Conservation (phyloP, 2,113 vertebrate genomes). For the Vicugna pacos region DNA sequence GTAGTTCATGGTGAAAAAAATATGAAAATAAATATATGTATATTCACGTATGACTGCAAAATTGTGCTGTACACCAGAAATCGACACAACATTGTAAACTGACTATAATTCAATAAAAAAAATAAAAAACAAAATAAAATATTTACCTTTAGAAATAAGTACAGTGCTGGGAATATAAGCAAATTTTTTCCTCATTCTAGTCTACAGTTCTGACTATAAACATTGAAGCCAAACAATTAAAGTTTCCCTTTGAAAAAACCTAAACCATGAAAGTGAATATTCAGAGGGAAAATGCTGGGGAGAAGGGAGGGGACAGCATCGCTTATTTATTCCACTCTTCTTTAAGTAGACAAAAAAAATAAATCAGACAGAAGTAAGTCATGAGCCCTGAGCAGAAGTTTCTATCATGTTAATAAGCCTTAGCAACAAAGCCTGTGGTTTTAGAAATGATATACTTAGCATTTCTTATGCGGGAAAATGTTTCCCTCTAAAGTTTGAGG, state of each 20-base stretch:
- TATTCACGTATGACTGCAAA: no score
- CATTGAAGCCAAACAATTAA: background rate
- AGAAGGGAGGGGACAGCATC: background rate
- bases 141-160: background rate
- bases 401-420: slow-evolving; percentile 1
- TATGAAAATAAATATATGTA: no score
- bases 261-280: background rate
- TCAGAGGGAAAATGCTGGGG: background rate
- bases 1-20: no score
- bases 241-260: background rate
- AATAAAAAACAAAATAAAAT: background rate
- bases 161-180: background rate
- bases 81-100: no score
- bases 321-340: background rate
- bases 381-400: background rate
- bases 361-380: background rate
- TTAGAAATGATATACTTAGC: background rate
- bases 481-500: background rate
- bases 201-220: background rate
- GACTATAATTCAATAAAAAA: no score
- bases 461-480: background rate
- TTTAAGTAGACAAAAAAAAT: background rate
- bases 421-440: background rate
- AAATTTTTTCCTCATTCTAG: background rate
- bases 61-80: no score